Evolutionary conservation across 2,797 vertebrate genomes (phyloP), one percentile per base, ranked within the genome.

Genomic region (Sebastes hopkinsi): DNA sequence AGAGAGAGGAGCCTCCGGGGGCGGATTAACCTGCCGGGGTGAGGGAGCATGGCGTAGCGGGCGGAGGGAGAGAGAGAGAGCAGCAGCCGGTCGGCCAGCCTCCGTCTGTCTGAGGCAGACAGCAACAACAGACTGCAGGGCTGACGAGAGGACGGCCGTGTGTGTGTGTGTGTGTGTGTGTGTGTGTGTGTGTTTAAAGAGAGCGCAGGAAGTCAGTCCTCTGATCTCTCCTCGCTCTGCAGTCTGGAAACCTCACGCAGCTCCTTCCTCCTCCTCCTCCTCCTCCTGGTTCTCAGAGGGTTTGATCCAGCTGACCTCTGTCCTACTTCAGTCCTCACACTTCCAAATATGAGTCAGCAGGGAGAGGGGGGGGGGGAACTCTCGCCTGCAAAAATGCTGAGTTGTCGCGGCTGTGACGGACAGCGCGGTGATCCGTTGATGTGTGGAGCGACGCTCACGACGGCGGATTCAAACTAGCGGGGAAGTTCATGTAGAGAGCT

Each of bases 101-200:
- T 80, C 78, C 62, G 66, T 76, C 86, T 79, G 85, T 81, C 54
- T 79, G 83, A 75, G 23, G 70, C 77, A 83, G 72, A 72, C 83
- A 32, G 82, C 81, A 79, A 60, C 65, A 75, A 60, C 85, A 89
- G 75, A 89, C 87, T 87, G 87, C 82, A 85, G 86, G 76, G 82
- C 85, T 87, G 87, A 84, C 38, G 74, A 72, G 36, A 38, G 36
- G 36, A 38, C 36, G 36, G 36, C 36, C 36, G 36, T 38, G 36
- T 38, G 13, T 38, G 36, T 38, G 36, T 38, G 36, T 38, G 54
- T 56, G 34, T 36, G 36, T 36, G 36, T 38, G 54, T 55, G 34
- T 36, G 34, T 36, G 76, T 32, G 61, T 50, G 38, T 30, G 73
- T 60, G 65, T 80, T 79, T 79, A 86, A 75, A 87, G 82, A 69